Base-by-base conservation (phyloP, 1,140 invertebrate species). In the Hypsibius dujardini region DNA sequence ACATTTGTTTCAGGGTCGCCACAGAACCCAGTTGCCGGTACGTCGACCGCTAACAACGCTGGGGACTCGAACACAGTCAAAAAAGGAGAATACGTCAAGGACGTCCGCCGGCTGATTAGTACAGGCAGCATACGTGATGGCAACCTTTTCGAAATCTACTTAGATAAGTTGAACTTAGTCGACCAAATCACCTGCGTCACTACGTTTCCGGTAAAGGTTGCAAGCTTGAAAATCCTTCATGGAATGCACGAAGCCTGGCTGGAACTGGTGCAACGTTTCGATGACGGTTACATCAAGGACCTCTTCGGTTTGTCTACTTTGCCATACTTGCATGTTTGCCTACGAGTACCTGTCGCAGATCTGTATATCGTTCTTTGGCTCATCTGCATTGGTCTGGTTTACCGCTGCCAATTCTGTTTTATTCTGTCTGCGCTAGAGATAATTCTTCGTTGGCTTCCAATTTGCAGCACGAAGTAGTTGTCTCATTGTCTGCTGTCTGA, bases 211-310 rank as follows among this genome's bases (percentile, higher is more conserved):
- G 12, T 42, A 42, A 3, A 12, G 12, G 62, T 67, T 12, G 12
- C 12, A 15, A 12, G 12, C 12, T 67, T 67, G 62, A 45, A 15
- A 42, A 15, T 42, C 3, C 3, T 67, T 7, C 62, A 67, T 42
- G 62, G 62, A 3, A 67, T 67, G 62, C 62, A 67, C 12, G 62
- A 67, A 67, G 12, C 12, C 42, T 67, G 62, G 62, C 62, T 67
- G 12, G 62, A 67, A 67, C 12, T 67, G 62, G 42, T 67, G 12
- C 12, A 7, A 15, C 62, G 62, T 3, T 67, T 67, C 42, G 62
- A 67, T 7, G 62, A 67, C 42, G 62, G 62, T 15, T 67, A 67
- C 62, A 67, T 67, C 12, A 67, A 42, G 12, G 42, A 42, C 45
- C 45, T 67, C 42, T 67, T 67, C 62, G 62, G 62, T 67, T 7